Base-by-base conservation (phyloP, 2,113 vertebrate species). In the Macrotis lagotis region DNA sequence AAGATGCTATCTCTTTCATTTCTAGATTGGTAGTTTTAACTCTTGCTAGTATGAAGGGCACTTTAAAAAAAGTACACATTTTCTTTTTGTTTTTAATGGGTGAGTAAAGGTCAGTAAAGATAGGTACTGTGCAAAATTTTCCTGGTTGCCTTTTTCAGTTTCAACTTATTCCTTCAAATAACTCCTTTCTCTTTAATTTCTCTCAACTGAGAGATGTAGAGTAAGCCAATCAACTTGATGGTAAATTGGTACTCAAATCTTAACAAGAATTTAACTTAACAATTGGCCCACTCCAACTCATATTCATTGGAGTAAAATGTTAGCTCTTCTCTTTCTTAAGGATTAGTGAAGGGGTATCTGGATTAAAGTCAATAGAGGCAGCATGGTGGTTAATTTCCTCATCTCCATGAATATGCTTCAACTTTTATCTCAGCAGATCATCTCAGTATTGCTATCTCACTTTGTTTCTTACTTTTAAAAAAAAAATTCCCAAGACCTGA, bases 401-500 rank as follows among this genome's bases (percentile, higher is more conserved):
- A 50, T 9, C 10, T 74, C 47, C 47, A 89, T 48, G 19, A 88
- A 1, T n/a, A 0, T 47, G 9, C 49, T 91, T 52, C 24, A n/a
- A 0, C 22, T 97, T 92, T 95, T 25, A 91, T 91, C 53, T 95
- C 88, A 52, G 48, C 2, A 44, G 10, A 31, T 51, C 26, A 48
- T 7, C n/a, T 92, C 22, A 74, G 90, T 47, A 52, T 92, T 9
- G 48, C 19, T 31, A 48, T 7, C 25, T 25, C 11, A 5, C 47
- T 5, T 25, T 14, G 91, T 8, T 51, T 83, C 48, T 88, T 52
- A 37, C 28, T 93, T 92, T 90, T 31, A 37, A 31, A 16, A 16
- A 6, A 6, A 48, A 48, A 9, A 3, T 93, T 53, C 25, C 10
- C 44, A 51, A 92, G 74, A 49, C 59, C 25, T 89, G 74, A 89